Evolutionary conservation across 2,797 vertebrate species (phyloP).

Genomic region (Lerista edwardsae): DNA sequence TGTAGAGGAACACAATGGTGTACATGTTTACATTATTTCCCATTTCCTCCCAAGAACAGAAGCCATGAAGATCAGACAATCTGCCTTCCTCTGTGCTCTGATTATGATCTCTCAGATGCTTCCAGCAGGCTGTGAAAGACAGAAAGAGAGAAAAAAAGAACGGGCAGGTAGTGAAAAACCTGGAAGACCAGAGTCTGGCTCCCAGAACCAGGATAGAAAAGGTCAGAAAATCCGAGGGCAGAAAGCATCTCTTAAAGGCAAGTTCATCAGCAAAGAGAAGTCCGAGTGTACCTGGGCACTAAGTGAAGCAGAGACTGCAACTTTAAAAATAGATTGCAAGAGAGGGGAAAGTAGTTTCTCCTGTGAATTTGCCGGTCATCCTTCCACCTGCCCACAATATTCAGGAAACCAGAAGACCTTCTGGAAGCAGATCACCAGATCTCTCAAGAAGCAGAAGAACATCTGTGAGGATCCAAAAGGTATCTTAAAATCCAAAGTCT

Average conservation of each 20-base stretch:
- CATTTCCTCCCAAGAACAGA: conserved; percentile 38
- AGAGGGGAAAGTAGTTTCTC: conserved; percentile 65
- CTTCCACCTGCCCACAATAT: conserved; percentile 79
- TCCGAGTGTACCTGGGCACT: conserved; percentile 83
- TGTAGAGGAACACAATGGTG: background rate
- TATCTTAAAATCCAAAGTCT: conserved; percentile 82
- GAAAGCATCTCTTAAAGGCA: conserved; percentile 74
- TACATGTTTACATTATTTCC: background rate
- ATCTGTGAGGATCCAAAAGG: conserved; percentile 79
- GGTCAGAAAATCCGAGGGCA: conserved; percentile 49
- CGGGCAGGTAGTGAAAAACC: conserved; percentile 46
- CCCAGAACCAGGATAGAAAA: conserved; percentile 47
- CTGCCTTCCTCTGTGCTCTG: conserved; percentile 76
- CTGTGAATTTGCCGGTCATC: conserved; percentile 84
- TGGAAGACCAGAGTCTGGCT: background rate
- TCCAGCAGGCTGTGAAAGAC: conserved; percentile 71
- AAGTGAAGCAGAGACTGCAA: conserved; percentile 47
- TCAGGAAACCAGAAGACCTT: conserved; percentile 71
- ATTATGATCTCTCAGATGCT: conserved; percentile 78
- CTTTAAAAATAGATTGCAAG: conserved; percentile 78
- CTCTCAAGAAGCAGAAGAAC: conserved; percentile 82
- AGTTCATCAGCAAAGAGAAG: conserved; percentile 80
- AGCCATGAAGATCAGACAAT: conserved; percentile 72
- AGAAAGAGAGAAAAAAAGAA: conserved; percentile 64
- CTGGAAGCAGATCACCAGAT: conserved; percentile 88